These are phyloP conservation scores for Catocala fraxini DNA, from an alignment of 2,888 invertebrate species.

Conservation along the genomic window DNA sequence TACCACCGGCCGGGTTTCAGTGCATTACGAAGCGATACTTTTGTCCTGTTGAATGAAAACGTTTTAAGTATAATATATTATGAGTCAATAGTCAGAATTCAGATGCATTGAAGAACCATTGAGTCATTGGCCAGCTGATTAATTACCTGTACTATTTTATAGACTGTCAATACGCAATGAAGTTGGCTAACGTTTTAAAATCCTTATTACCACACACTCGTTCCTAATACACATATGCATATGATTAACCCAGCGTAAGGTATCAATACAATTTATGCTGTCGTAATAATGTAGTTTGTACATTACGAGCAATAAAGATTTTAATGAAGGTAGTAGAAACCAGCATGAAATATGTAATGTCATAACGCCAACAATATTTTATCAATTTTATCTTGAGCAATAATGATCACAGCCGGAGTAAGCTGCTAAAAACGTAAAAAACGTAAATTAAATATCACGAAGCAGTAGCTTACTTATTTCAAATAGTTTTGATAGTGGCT, in stretches of 20 bases:
- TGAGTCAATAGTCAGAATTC: no score
- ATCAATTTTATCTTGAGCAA: no score
- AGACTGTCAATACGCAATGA: background rate
- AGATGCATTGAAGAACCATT: no score
- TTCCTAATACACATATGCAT: background rate
- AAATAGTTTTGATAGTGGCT: no score
- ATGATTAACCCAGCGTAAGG: slow-evolving; percentile 5
- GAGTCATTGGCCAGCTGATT: no score
- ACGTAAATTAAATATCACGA: background rate
- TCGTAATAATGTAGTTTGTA: slow-evolving; percentile 5
- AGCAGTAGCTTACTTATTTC: no score
- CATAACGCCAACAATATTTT: no score
- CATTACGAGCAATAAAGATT: background rate
- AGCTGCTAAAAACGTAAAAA: no score
- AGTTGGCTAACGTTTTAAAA: slow-evolving; percentile 1
- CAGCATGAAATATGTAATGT: background rate
- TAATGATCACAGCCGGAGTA: no score
- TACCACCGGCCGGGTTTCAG: slow-evolving; percentile 92
- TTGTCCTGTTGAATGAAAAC: slow-evolving; percentile 71
- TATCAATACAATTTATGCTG: slow-evolving; percentile 4
- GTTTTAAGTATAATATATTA: background rate
- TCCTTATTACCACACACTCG: slow-evolving; percentile 3
- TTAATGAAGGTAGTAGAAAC: background rate
- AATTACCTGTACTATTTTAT: background rate
- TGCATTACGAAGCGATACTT: slow-evolving; percentile 84